Evolutionary conservation across 2,113 vertebrate genomes (phyloP).

Genomic region (Cavia porcellus): DNA sequence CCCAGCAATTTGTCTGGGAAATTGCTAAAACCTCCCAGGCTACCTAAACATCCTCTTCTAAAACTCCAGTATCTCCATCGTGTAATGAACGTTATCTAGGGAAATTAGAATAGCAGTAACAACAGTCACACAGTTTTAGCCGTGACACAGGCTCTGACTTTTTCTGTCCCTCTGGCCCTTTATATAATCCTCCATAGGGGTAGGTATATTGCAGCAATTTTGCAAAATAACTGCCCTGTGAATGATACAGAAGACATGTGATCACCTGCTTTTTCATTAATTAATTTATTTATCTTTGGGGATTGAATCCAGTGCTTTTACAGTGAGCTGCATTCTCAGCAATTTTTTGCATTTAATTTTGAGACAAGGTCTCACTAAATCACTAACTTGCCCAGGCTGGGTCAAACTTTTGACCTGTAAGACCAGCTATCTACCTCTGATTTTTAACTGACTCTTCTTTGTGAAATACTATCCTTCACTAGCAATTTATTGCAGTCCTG

Average conservation of each 20-base stretch:
- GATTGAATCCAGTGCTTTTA: neutral
- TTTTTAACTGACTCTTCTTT: neutral
- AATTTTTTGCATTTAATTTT: neutral
- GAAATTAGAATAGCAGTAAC: neutral
- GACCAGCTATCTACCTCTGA: neutral
- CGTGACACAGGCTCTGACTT: neutral
- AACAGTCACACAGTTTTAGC: neutral
- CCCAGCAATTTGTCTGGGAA: neutral
- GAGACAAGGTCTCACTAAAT: neutral
- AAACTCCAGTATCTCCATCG: neutral
- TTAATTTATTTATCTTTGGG: neutral
- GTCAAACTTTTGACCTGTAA: neutral
- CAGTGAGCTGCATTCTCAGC: neutral
- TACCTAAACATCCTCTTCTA: neutral
- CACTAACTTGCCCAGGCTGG: neutral
- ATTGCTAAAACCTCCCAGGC: neutral
- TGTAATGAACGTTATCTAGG: neutral
- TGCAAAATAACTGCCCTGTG: neutral
- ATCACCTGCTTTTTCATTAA: neutral
- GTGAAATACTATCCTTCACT: neutral
- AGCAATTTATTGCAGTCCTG: neutral
- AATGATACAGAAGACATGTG: neutral
- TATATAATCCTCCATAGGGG: rapidly evolving
- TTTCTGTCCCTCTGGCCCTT: neutral
- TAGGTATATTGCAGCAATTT: rapidly evolving